Conservation (phyloP, 1,140 invertebrate genomes). For the Neodiprion lecontei region DNA sequence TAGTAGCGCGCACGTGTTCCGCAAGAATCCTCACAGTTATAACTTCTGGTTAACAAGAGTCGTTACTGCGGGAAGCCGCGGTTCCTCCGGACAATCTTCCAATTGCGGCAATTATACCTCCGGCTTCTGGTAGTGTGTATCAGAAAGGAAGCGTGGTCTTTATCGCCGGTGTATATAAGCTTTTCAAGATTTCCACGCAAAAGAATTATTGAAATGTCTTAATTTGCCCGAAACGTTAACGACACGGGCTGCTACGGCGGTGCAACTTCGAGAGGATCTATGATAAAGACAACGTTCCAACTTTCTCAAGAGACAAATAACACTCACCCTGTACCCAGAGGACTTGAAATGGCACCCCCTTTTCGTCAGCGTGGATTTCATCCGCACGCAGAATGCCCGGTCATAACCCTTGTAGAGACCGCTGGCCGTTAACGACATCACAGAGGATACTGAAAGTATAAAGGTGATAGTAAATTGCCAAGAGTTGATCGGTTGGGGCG, state of each 20-base stretch:
- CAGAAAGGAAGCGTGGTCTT: background rate
- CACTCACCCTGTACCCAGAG: conserved; percentile 94
- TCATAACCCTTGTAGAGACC: conserved; percentile 84
- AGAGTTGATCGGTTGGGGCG: too few species aligned
- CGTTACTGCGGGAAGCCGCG: conserved; percentile 3
- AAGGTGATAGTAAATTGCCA: conserved; percentile 23
- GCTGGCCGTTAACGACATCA: conserved; percentile 81
- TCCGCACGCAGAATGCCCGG: conserved; percentile 92
- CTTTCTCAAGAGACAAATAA: background rate
- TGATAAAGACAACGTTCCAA: background rate
- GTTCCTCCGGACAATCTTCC: background rate
- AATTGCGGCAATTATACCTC: background rate
- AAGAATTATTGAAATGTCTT: background rate
- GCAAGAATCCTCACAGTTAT: background rate
- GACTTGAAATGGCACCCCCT: conserved; percentile 97
- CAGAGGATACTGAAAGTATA: conserved; percentile 77
- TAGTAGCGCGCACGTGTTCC: conserved; percentile 19
- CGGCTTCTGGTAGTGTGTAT: background rate
- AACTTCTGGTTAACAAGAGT: background rate
- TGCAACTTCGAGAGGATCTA: background rate
- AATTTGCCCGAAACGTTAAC: background rate
- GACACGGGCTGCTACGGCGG: background rate
- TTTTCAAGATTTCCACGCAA: background rate
- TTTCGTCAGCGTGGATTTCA: conserved; percentile 98
- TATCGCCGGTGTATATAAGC: background rate